Percentiles rank a stretch among this genome's conserved stretches.
Evolutionary conservation across 2,113 vertebrate genomes (phyloP).

Genomic region (Syngnathus scovelli): DNA sequence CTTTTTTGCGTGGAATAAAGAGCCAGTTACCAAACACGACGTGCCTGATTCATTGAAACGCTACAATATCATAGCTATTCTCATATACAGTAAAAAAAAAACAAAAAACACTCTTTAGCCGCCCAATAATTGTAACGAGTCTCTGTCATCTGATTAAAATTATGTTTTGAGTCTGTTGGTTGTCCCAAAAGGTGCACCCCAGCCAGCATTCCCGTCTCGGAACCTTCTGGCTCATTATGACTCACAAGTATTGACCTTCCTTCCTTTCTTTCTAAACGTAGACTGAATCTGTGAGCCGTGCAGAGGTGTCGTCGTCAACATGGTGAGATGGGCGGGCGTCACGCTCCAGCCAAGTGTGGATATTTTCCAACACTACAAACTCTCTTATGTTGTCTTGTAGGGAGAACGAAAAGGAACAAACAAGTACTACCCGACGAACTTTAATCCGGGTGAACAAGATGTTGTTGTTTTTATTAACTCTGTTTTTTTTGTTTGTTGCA

Average conservation of each 20-base stretch:
- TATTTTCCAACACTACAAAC: background rate
- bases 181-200: background rate
- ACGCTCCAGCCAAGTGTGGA: background rate
- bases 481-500: background rate
- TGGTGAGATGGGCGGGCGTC: conserved; percentile 42
- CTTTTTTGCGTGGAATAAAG: too few relatives aligned
- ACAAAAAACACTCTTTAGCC: background rate
- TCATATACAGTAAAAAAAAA: background rate
- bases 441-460: conserved; percentile 80
- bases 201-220: background rate
- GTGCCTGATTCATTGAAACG: background rate
- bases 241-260: background rate
- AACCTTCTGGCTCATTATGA: background rate
- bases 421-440: conserved; percentile 92
- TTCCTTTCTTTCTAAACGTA: background rate
- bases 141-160: too few relatives aligned
- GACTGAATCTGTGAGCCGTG: background rate
- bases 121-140: background rate
- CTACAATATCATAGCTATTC: background rate
- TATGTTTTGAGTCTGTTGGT: background rate
- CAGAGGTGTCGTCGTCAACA: conserved; percentile 18
- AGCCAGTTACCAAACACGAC: too few relatives aligned
- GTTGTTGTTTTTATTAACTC: background rate
- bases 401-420: conserved; percentile 94
- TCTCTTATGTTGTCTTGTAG: conserved; percentile 53